phyloP scores from a whole-genome alignment of 2,888 invertebrate genomes.

The Pheosia gnoma region DNA sequence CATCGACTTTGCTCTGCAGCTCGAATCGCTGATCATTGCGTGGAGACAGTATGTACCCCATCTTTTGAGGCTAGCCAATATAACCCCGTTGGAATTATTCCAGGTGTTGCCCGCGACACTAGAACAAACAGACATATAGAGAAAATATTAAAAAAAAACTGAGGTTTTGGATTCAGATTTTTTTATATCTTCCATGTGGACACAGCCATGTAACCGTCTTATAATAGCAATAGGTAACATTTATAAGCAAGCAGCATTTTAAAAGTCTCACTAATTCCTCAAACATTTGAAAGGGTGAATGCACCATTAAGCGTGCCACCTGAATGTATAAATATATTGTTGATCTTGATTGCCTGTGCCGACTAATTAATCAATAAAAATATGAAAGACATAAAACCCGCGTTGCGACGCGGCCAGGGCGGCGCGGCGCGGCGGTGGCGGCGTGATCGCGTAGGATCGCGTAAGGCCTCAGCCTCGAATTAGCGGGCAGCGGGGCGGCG shows the following conservation, averaged over 20 bases:
- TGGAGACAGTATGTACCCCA: no score
- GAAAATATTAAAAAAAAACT: no score
- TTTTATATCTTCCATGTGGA: no score
- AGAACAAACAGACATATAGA: no score
- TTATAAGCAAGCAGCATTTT: neutral
- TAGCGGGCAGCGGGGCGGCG: no score
- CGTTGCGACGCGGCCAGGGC: constrained; percentile 45
- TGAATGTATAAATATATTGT: constrained; percentile 15
- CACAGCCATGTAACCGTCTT: neutral
- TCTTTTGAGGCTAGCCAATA: no score
- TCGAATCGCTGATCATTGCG: no score
- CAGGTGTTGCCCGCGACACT: no score
- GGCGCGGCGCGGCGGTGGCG: constrained; percentile 37
- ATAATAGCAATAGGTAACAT: no score
- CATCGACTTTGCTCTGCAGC: no score
- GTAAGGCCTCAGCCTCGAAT: constrained; percentile 19
- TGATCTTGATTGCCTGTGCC: constrained; percentile 45
- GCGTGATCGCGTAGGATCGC: constrained; percentile 65
- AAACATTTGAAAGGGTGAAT: constrained; percentile 3
- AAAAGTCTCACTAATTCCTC: neutral
- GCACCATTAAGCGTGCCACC: constrained; percentile 8
- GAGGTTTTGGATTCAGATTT: no score
- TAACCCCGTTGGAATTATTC: no score
- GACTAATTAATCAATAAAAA: constrained; percentile 60
- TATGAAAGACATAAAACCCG: constrained; percentile 45